These are phyloP conservation scores for Adineta ricciae DNA, from an alignment of 2,888 invertebrate genomes.

Conservation along the genomic window DNA sequence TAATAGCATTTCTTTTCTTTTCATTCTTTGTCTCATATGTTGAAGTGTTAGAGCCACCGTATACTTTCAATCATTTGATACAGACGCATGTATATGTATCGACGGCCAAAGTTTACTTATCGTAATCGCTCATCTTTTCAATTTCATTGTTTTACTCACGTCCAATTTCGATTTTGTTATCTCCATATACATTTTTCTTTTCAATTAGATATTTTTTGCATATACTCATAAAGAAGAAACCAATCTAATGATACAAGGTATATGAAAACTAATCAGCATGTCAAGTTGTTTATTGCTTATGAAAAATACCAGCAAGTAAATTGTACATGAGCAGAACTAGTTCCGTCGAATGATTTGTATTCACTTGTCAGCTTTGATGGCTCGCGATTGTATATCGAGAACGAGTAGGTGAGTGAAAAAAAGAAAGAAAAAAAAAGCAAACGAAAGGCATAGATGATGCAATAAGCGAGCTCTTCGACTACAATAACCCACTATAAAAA, in stretches of 20 bases:
- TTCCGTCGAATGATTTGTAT: neutral
- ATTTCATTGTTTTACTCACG: constrained; percentile 3
- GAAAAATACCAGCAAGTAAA: neutral
- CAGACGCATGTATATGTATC: too few relatives aligned
- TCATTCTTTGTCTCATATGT: neutral
- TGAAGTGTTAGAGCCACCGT: neutral
- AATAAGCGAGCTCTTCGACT: neutral
- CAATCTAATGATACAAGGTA: neutral
- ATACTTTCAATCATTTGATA: neutral
- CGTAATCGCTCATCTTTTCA: neutral
- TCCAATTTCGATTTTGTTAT: neutral
- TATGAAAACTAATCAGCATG: neutral
- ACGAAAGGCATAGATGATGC: neutral
- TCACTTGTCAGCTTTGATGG: neutral
- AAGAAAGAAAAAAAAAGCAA: neutral
- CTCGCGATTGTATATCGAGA: neutral
- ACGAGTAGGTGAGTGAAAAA: neutral
- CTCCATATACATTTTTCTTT: neutral
- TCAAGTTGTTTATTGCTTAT: neutral
- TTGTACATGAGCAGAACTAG: neutral
- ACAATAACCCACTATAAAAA: neutral
- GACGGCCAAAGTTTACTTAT: neutral
- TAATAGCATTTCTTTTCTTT: neutral
- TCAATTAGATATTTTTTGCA: neutral
- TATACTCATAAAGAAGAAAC: neutral